Evolutionary conservation across 2,797 vertebrate genomes (phyloP).

Genomic region (Eospalax fontanierii): DNA sequence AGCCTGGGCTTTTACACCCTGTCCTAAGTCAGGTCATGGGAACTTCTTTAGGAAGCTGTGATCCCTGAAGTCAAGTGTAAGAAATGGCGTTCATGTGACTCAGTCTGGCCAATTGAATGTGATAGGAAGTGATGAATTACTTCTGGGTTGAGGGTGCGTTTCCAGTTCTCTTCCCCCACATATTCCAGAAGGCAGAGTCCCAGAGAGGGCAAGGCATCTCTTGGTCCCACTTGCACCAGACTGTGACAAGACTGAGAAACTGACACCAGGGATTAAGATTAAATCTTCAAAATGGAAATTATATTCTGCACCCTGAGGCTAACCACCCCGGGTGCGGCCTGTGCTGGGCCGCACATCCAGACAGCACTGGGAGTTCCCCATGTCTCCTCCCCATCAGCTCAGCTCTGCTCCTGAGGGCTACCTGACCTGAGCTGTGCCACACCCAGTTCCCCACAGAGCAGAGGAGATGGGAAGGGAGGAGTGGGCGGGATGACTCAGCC

Average conservation of each 20-base stretch:
- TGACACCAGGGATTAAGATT: background rate
- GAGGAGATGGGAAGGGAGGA: background rate
- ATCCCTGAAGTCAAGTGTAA: no score
- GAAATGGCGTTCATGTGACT: background rate
- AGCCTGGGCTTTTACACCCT: no score
- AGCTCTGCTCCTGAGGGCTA: background rate
- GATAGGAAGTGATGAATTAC: background rate
- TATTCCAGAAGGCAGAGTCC: background rate
- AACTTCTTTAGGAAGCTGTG: no score
- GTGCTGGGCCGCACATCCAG: no score
- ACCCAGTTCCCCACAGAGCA: background rate
- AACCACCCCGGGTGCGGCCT: no score
- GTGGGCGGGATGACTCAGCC: accelerated
- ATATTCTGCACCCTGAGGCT: background rate
- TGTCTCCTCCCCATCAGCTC: no score
- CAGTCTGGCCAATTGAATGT: background rate
- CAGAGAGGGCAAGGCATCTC: background rate
- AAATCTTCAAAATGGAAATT: background rate
- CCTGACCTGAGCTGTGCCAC: background rate
- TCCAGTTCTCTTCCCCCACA: no score
- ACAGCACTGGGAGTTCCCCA: background rate
- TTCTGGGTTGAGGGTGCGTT: background rate
- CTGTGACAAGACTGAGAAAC: background rate
- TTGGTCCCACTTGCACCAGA: no score
- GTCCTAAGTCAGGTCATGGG: no score